Conservation (phyloP, 2,888 invertebrate species). For the Metellina segmentata region DNA sequence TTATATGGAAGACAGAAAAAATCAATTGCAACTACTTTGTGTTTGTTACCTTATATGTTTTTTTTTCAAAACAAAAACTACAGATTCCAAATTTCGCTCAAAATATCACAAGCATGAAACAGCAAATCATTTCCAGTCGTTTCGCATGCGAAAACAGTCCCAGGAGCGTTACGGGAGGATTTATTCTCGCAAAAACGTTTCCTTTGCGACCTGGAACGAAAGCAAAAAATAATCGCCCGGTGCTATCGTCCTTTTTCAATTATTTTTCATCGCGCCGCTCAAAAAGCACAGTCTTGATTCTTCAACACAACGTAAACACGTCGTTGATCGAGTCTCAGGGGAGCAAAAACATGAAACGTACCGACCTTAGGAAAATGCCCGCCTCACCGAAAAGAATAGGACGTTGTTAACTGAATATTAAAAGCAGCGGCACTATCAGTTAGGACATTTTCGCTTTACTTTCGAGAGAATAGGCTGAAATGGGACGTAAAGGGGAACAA, state of each 20-base stretch:
- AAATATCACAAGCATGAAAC: neutral
- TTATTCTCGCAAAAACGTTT: neutral
- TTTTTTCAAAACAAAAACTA: neutral
- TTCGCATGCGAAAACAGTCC: neutral
- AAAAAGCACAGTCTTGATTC: neutral
- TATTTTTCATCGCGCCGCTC: neutral
- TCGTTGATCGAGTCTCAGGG: neutral
- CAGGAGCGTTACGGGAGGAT: neutral
- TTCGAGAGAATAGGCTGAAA: constrained; percentile 39
- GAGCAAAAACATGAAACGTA: neutral
- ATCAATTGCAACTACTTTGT: too few relatives aligned
- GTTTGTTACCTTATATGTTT: neutral
- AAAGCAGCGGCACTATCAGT: constrained; percentile 5
- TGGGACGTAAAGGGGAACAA: constrained; percentile 16
- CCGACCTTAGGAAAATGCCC: neutral
- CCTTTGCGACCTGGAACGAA: neutral
- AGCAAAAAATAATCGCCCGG: neutral
- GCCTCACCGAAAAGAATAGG: neutral
- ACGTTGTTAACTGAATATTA: constrained; percentile 32
- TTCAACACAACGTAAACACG: neutral
- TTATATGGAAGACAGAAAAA: too few relatives aligned
- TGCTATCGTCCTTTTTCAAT: neutral
- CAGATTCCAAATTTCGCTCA: neutral
- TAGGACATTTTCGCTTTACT: constrained; percentile 28
- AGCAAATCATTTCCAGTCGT: neutral